These are phyloP conservation scores for Drosophila dunni DNA, from an alignment of 1,140 invertebrate species.

Conservation along the genomic window DNA sequence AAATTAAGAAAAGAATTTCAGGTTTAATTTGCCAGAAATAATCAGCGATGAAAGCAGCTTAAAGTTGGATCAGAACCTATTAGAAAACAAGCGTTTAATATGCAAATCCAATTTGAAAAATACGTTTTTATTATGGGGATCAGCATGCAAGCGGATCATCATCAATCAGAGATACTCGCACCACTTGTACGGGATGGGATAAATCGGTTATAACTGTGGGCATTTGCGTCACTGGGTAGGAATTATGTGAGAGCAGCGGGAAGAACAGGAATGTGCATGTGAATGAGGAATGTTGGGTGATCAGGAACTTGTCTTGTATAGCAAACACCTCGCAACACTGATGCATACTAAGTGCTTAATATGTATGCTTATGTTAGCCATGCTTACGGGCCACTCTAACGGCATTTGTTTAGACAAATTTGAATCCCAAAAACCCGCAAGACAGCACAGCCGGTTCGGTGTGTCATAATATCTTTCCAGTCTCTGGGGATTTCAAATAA, in stretches of 20 bases:
- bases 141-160: slow-evolving; percentile 9
- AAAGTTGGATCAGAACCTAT: slow-evolving; percentile 4
- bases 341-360: slow-evolving; percentile 18
- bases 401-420: slow-evolving; percentile 20
- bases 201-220: neutral
- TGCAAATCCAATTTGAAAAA: slow-evolving; percentile 17
- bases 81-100: slow-evolving; percentile 8
- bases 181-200: neutral
- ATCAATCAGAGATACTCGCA: slow-evolving; percentile 8
- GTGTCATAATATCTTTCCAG: slow-evolving; percentile 66
- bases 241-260: slow-evolving; percentile 5
- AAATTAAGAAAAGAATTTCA: neutral
- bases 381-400: slow-evolving; percentile 28
- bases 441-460: slow-evolving; percentile 14
- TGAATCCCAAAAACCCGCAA: slow-evolving; percentile 24
- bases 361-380: slow-evolving; percentile 25
- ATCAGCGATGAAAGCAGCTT: slow-evolving; percentile 6
- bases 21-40: slow-evolving; percentile 9
- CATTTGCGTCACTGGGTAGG: slow-evolving; percentile 25
- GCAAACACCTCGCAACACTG: neutral
- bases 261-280: slow-evolving; percentile 1
- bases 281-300: slow-evolving; percentile 25
- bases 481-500: slow-evolving; percentile 2
- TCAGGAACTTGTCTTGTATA: slow-evolving; percentile 15
- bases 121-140: slow-evolving; percentile 14